Base-by-base conservation (phyloP, 2,797 vertebrate genomes). In the Sus cebifrons region DNA sequence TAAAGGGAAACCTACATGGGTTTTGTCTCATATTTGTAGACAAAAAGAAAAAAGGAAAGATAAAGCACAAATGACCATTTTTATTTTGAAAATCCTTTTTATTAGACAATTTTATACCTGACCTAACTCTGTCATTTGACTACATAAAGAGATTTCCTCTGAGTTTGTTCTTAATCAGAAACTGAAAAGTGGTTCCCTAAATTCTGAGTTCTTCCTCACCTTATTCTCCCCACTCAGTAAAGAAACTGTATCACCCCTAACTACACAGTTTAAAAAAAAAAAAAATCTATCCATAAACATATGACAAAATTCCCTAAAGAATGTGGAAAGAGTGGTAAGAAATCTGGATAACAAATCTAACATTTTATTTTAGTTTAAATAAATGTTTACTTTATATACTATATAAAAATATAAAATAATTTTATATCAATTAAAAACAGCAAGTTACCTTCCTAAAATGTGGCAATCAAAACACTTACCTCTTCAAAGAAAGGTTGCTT, bases 71-170 rank as follows among this genome's bases (percentile, higher is more conserved):
- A 29, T 78, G 2, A 11, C 13, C 12, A 29, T 89, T 58, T 93
- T 81, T 86, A 81, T 73, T 92, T 92, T 89, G 20, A 95, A 86
- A 82, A 81, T 86, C 10, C 36, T 79, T 77, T 56, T 15, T 88
- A 6, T 12, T 44, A 62, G 20, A 27, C 32, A 70, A 71, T 62
- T 6, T 81, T 93, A 54, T 7, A 62, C 29, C 6, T 23, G 83
- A 82, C 3, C 21, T 20, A 87, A 21, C 15, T 81, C 14, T 87
- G 36, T 85, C 44, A 40, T 86, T 73, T 58, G 5, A 62, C 9
- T 13, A 44, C 78, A 79, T 92, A 78, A 85, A 89, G 20, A 92
- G 0, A 5, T 89, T 91, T 58, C 3, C 20, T 70, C 64, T 83
- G 2, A 75, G 60, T 82, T 86, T 93, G 25, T 78, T 73, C 54